These are phyloP conservation scores for Diplolepis rosae DNA, from an alignment of 2,888 invertebrate species.

Conservation along the genomic window DNA sequence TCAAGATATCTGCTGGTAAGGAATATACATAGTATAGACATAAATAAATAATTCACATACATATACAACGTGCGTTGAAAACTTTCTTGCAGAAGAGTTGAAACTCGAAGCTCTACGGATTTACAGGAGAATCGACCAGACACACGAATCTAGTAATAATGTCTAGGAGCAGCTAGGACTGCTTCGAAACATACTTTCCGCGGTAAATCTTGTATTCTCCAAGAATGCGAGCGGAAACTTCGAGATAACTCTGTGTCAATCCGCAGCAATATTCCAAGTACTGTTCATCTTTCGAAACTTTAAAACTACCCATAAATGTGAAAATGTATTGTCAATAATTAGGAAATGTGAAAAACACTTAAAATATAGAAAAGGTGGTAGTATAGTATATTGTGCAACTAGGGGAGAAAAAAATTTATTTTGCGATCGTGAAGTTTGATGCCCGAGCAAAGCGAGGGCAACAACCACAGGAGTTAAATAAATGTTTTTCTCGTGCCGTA, in stretches of 20 bases:
- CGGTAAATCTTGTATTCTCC: slow-evolving; percentile 26
- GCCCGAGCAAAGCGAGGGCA: no score
- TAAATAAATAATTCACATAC: slow-evolving; percentile 25
- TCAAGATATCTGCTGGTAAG: slow-evolving; percentile 9
- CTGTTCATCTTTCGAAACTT: background rate
- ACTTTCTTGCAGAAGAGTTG: slow-evolving; percentile 17
- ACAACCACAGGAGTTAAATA: no score
- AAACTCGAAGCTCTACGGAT: slow-evolving; percentile 25
- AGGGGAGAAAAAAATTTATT: no score
- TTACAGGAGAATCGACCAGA: slow-evolving; percentile 24
- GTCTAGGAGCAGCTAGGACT: slow-evolving; percentile 17
- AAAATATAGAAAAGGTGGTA: no score
- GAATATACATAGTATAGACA: slow-evolving; percentile 2
- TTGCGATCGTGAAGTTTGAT: no score
- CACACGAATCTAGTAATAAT: slow-evolving; percentile 4
- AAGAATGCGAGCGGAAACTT: slow-evolving; percentile 27
- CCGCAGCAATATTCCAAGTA: background rate
- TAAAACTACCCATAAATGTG: no score
- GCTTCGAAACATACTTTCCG: slow-evolving; percentile 25
- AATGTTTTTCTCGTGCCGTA: no score
- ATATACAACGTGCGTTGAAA: slow-evolving; percentile 17
- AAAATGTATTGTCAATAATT: no score
- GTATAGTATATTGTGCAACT: no score
- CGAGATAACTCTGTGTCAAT: slow-evolving; percentile 24
- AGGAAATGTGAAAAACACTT: no score